phyloP scores from a whole-genome alignment of 1,140 invertebrate genomes.

The Vollenhovia emeryi region DNA sequence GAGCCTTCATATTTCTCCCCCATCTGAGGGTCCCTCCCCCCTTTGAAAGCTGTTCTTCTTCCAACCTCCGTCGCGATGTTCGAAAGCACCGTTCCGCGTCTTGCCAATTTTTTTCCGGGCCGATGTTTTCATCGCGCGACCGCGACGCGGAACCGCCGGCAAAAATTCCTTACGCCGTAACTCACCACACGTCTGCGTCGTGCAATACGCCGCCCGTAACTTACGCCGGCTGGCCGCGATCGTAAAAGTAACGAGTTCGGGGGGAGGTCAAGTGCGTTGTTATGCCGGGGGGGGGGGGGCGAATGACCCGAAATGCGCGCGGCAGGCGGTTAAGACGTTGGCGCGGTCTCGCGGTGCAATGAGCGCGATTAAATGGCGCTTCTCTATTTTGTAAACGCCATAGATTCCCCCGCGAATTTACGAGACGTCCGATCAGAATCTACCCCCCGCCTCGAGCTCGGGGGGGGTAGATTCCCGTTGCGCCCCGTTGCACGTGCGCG shows the following conservation, averaged over 20 bases:
- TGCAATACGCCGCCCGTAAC: conserved; percentile 45
- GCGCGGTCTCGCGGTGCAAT: neutral
- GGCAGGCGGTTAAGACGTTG: conserved; percentile 20
- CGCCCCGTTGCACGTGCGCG: neutral
- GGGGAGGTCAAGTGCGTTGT: conserved; percentile 34
- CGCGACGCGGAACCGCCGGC: neutral
- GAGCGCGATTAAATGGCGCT: conserved; percentile 35
- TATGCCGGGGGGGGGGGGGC: conserved; percentile 27
- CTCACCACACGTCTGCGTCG: conserved; percentile 36
- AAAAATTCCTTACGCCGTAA: conserved; percentile 46
- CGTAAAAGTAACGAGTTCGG: conserved; percentile 46
- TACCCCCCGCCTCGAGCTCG: conserved; percentile 12
- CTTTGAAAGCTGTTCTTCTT: conserved; percentile 12
- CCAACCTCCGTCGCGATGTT: conserved; percentile 1
- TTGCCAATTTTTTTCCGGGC: conserved; percentile 47
- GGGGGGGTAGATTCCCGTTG: too few species aligned
- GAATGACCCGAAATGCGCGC: conserved; percentile 6
- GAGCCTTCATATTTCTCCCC: conserved; percentile 36
- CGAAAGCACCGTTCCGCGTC: conserved; percentile 6
- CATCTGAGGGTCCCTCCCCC: neutral
- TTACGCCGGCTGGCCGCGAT: conserved; percentile 47
- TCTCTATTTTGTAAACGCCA: conserved; percentile 12
- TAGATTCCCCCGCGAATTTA: conserved; percentile 47
- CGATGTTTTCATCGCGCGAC: conserved; percentile 33
- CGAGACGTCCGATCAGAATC: conserved; percentile 47